Conservation (phyloP, 2,113 vertebrate species). For the Gasterosteus nipponicus region DNA sequence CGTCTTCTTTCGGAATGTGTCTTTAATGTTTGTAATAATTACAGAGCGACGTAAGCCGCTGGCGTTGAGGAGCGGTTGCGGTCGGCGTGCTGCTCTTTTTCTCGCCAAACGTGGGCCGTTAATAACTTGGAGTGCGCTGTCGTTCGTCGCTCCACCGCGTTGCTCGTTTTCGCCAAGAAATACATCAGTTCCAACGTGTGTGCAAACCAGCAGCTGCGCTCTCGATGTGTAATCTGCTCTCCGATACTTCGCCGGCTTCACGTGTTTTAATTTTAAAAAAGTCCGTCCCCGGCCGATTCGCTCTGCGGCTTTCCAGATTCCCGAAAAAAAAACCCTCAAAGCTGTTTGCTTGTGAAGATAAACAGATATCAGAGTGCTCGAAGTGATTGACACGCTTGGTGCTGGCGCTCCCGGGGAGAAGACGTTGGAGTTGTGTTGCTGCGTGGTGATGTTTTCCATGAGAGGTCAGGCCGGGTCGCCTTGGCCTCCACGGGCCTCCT, state of each 20-base stretch:
- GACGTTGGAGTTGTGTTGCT: neutral
- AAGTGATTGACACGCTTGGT: conserved; percentile 63
- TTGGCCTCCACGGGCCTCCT: too few species aligned
- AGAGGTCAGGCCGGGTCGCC: too few species aligned
- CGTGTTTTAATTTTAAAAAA: conserved; percentile 53
- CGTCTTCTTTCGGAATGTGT: conserved; percentile 14
- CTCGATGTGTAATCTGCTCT: conserved; percentile 47
- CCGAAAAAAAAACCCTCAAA: conserved; percentile 46
- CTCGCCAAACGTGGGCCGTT: neutral
- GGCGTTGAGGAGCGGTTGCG: neutral
- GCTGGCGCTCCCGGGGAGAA: conserved; percentile 43
- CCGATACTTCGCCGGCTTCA: conserved; percentile 52
- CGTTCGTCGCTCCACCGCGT: neutral
- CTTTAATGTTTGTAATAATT: conserved; percentile 50
- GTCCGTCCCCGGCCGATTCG: conserved; percentile 39
- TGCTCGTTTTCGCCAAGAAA: conserved; percentile 39
- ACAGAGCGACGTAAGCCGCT: neutral
- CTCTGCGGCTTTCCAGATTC: conserved; percentile 40
- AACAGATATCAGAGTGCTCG: conserved; percentile 54
- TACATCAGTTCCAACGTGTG: conserved; percentile 31
- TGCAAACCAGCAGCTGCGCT: conserved; percentile 52
- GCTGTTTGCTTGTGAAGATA: conserved; percentile 57
- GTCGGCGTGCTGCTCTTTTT: neutral
- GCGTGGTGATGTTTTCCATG: conserved; percentile 14
- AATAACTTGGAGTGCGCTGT: conserved; percentile 5